Evolutionary conservation across 1,140 invertebrate genomes (phyloP), one percentile per base, ranked within the genome.

Genomic region (Aphidius gifuensis): DNA sequence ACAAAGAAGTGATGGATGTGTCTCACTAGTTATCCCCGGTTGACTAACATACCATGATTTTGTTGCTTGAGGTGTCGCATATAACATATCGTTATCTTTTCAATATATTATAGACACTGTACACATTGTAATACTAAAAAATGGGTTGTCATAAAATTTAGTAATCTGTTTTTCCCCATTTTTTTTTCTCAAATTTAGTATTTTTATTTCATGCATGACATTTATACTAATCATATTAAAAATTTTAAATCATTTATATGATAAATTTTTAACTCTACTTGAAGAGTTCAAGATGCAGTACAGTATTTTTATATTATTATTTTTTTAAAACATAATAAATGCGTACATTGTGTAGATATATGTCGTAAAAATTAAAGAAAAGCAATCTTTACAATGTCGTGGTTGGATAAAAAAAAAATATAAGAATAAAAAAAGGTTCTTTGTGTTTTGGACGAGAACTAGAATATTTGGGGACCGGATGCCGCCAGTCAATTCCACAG

Each of bases 1-100:
- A 72, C 73, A 74, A 73, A 73, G 70, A 70, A 64, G 65, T 70
- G 71, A 73, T 71, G 73, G 71, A 75, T 73, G 71, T 32, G 23
- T 67, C 68, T 69, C 53, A 61, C 64, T 56, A 61, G 54, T 49
- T 39, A 53, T 53, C 21, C 71, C 68, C 69, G 44, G 11, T 21
- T 64, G 65, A 39, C 32, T 72, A 73, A 72, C 71, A 63, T 70
- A 65, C 66, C 69, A 67, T 62, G 60, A 65, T 58, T 69, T 68
- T 62, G 65, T 46, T 66, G 66, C 64, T 69, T 76, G 72, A 74
- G 72, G 73, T 76, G 73, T 76, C 58, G 45, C n/a, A 65, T 64
- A 66, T 71, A 54, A 65, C 53, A 64, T 38, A 38, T 53, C 38
- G 9, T 53, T 39, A 32, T 51, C 38, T 51, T 51, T 4, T 72